Conservation (phyloP, 1,140 invertebrate species). For the Platorchestia sp. region DNA sequence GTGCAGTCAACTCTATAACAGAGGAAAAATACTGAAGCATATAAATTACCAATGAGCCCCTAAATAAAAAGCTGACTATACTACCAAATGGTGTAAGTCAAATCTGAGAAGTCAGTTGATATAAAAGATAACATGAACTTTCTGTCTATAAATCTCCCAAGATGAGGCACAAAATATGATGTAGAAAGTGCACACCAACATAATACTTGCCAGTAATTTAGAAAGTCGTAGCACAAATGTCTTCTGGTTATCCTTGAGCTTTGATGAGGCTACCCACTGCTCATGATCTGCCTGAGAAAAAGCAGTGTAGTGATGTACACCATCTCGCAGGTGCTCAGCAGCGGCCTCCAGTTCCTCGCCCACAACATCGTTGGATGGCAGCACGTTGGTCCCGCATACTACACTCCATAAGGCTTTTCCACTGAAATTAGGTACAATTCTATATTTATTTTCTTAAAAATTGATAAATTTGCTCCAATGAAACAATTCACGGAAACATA, state of each 20-base stretch:
- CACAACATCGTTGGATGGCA: conserved; percentile 56
- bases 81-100: too few species aligned
- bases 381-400: conserved; percentile 51
- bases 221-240: conserved; percentile 49
- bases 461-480: too few species aligned
- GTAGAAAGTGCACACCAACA: not conserved
- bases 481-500: too few species aligned
- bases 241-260: conserved; percentile 56
- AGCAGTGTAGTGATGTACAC: not conserved
- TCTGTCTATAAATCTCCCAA: too few species aligned
- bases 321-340: conserved; percentile 46
- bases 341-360: conserved; percentile 57
- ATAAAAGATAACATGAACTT: too few species aligned
- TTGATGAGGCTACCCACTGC: conserved; percentile 5
- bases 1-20: too few species aligned
- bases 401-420: conserved; percentile 58
- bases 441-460: too few species aligned
- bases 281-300: conserved; percentile 45
- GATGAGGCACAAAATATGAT: too few species aligned
- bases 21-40: too few species aligned
- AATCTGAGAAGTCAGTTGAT: too few species aligned
- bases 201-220: conserved; percentile 45
- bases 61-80: too few species aligned
- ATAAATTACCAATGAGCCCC: too few species aligned
- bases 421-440: conserved; percentile 20